Evolutionary conservation across 2,113 vertebrate genomes (phyloP).

Genomic region (Agapornis roseicollis): DNA sequence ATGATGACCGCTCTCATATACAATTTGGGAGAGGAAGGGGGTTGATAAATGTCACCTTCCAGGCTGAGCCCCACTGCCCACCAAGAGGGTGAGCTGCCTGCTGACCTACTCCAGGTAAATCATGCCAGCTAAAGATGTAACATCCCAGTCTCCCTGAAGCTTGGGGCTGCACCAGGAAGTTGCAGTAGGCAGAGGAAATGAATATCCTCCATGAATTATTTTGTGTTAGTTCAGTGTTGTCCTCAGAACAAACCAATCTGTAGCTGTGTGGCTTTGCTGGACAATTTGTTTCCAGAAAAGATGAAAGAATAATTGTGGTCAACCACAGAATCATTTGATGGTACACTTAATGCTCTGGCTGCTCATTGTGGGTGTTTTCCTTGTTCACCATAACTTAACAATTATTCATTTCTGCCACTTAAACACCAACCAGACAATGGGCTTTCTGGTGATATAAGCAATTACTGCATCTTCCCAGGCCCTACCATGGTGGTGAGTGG

Average conservation of each 20-base stretch:
- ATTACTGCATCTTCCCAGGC: background rate
- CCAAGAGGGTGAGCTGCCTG: fast-evolving
- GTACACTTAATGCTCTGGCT: background rate
- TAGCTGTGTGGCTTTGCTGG: background rate
- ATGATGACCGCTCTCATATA: background rate
- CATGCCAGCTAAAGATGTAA: background rate
- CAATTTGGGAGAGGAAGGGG: fast-evolving
- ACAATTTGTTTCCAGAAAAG: constrained; percentile 26
- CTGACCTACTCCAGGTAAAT: background rate
- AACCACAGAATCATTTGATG: constrained; percentile 33
- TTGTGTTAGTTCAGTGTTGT: background rate
- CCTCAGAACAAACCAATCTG: background rate
- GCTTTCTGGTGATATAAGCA: background rate
- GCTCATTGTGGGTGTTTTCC: constrained; percentile 15
- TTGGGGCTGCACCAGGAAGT: background rate
- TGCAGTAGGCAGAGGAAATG: background rate
- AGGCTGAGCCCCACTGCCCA: background rate
- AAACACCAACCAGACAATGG: background rate
- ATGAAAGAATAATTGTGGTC: constrained; percentile 43
- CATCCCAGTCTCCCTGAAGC: fast-evolving
- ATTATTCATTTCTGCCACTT: constrained; percentile 10
- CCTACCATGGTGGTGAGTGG: fast-evolving
- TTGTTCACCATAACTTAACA: constrained; percentile 21
- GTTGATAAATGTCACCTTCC: background rate
- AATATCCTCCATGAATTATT: background rate